Conservation (phyloP, 1,140 invertebrate genomes). For the Drosophila dunni region DNA sequence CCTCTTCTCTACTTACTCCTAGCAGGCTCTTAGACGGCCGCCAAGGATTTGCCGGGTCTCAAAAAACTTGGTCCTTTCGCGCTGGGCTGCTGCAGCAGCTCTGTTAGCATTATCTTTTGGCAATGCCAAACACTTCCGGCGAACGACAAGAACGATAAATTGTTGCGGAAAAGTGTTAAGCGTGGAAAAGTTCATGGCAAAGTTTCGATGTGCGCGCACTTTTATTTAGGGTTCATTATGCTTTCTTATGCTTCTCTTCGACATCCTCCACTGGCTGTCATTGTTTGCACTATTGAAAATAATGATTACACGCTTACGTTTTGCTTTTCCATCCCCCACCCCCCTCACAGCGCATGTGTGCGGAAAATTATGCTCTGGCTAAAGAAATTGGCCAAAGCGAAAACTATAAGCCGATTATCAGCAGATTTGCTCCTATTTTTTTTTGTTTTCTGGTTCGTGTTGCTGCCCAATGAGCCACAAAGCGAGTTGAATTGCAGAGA, state of each 20-base stretch:
- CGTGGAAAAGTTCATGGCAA: slow-evolving; percentile 65
- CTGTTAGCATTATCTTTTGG: slow-evolving; percentile 61
- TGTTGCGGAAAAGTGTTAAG: slow-evolving; percentile 73
- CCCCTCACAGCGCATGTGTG: slow-evolving; percentile 15
- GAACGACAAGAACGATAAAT: slow-evolving; percentile 67
- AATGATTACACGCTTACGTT: slow-evolving; percentile 66
- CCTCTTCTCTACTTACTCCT: neutral
- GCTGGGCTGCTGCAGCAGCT: slow-evolving; percentile 17
- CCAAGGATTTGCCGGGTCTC: slow-evolving; percentile 52
- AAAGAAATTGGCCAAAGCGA: slow-evolving; percentile 55
- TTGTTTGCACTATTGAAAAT: slow-evolving; percentile 61
- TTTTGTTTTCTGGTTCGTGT: neutral
- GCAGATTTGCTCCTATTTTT: slow-evolving; percentile 38
- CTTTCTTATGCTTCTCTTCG: slow-evolving; percentile 40
- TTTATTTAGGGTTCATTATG: slow-evolving; percentile 75
- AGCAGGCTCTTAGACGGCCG: slow-evolving; percentile 22
- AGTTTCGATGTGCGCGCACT: slow-evolving; percentile 62
- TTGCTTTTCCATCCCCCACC: slow-evolving; percentile 32
- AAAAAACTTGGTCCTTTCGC: slow-evolving; percentile 63
- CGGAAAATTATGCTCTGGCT: slow-evolving; percentile 50
- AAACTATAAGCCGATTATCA: slow-evolving; percentile 70
- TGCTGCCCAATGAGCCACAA: slow-evolving; percentile 47
- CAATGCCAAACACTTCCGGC: slow-evolving; percentile 70
- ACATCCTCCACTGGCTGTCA: neutral
- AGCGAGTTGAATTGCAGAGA: slow-evolving; percentile 49